Conservation (phyloP, 2,113 vertebrate species). For the Phoenicopterus ruber region DNA sequence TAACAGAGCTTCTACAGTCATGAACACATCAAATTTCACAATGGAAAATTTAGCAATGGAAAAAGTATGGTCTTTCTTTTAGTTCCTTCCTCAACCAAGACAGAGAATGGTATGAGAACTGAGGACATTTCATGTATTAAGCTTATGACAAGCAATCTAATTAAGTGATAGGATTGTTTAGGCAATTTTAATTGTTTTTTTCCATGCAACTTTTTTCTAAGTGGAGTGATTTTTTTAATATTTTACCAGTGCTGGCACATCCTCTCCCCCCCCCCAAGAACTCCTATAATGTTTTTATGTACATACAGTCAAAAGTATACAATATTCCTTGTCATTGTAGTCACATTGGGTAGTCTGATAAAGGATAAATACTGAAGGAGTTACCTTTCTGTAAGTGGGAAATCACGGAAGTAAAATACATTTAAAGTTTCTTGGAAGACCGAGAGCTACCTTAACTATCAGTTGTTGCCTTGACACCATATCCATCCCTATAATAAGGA, state of each 20-base stretch:
- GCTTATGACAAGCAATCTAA: background rate
- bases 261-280: background rate
- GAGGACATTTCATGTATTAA: slow-evolving; percentile 15
- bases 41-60: slow-evolving; percentile 68
- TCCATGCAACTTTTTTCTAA: slow-evolving; percentile 2
- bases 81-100: slow-evolving; percentile 43
- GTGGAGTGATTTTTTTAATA: background rate
- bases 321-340: background rate
- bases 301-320: background rate
- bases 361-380: background rate
- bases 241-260: background rate
- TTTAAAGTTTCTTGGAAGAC: background rate
- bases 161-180: slow-evolving; percentile 21
- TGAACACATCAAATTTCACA: slow-evolving; percentile 55
- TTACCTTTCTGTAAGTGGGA: background rate
- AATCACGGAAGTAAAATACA: background rate
- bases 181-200: slow-evolving; percentile 17
- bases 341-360: background rate
- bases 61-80: slow-evolving; percentile 48
- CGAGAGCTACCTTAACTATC: background rate
- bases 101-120: slow-evolving; percentile 32
- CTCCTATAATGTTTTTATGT: background rate
- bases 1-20: slow-evolving; percentile 40
- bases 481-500: background rate
- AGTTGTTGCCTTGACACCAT: background rate